Evolutionary conservation across 2,113 vertebrate genomes (phyloP), one percentile per base, ranked within the genome.

Genomic region (Pteropus alecto): DNA sequence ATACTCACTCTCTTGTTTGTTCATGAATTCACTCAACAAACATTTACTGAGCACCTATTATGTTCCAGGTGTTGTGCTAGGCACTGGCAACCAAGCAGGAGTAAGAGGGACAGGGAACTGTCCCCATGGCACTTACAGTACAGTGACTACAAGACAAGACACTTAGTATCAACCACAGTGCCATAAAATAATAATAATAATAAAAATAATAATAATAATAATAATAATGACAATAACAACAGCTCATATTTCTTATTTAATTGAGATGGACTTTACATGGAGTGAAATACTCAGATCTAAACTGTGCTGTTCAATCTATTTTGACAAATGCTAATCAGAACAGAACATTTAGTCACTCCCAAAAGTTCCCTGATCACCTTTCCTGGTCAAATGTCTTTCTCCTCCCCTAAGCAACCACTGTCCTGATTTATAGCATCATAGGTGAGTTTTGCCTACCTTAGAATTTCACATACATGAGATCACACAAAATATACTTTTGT

Each of bases 71-170:
- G 0, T 26, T 19, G 18, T 18, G 30, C 35, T 28, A 16, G 26
- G 41, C 2, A 3, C 61, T 68, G 24, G 1, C 6, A 81, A 22
- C 58, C 56, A 16, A 13, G 22, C 60, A 26, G 38, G 56, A 21
- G 1, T 18, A 63, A 19, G 13, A 26, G 7, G 38, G 21, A 14
- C 35, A 22, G 58, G 5, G 11, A 38, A n/a, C 73, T 33, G 26
- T 7, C 81, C 56, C 19, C 13, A 2, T 0, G 22, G 26, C 9
- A 2, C n/a, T 68, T 28, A 14, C 0, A 6, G 30, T 54, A 7
- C 26, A 33, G 14, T n/a, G 30, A 65, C 35, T 70, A 4, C 4
- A 46, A 58, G 71, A 22, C 8, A 38, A n/a, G 22, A 35, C 6
- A 0, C 46, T 51, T 5, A 18, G 26, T 26, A 15, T 22, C 68